Evolutionary conservation across 2,797 vertebrate genomes (phyloP).

Genomic region (Serranus cabrilla): DNA sequence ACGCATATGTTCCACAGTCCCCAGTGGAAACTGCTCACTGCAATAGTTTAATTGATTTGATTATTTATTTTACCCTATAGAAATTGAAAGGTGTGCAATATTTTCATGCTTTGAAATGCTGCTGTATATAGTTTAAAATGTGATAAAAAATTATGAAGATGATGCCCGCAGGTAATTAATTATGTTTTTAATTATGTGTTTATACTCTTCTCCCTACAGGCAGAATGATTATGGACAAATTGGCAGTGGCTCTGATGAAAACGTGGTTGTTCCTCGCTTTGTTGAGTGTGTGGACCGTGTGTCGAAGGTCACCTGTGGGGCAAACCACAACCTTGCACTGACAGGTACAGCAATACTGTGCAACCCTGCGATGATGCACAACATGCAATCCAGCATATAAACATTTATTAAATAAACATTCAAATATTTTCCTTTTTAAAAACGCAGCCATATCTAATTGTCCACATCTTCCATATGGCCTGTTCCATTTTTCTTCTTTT

Average conservation of each 20-base stretch:
- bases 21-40: slow-evolving; percentile 65
- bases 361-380: neutral
- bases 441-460: neutral
- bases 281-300: slow-evolving; percentile 61
- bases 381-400: neutral
- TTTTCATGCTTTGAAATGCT: slow-evolving; percentile 45
- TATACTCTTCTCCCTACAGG: slow-evolving; percentile 61
- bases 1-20: slow-evolving; percentile 72
- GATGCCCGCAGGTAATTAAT: slow-evolving; percentile 69
- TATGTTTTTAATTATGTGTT: slow-evolving; percentile 72
- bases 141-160: slow-evolving; percentile 54
- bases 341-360: slow-evolving; percentile 59
- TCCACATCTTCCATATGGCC: neutral
- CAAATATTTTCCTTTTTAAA: neutral
- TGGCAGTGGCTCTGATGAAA: slow-evolving; percentile 55
- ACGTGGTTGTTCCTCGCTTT: slow-evolving; percentile 51
- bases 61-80: slow-evolving; percentile 69
- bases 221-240: slow-evolving; percentile 70
- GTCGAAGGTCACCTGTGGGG: slow-evolving; percentile 72
- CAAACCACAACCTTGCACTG: slow-evolving; percentile 67
- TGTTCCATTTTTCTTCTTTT: neutral
- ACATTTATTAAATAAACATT: neutral
- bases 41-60: slow-evolving; percentile 65
- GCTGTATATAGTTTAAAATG: slow-evolving; percentile 43
- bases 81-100: slow-evolving; percentile 38